Percentiles rank a stretch among this genome's conserved stretches.
Evolutionary conservation across 2,113 vertebrate genomes (phyloP).

Genomic region (Poeciliopsis turrubarensis): DNA sequence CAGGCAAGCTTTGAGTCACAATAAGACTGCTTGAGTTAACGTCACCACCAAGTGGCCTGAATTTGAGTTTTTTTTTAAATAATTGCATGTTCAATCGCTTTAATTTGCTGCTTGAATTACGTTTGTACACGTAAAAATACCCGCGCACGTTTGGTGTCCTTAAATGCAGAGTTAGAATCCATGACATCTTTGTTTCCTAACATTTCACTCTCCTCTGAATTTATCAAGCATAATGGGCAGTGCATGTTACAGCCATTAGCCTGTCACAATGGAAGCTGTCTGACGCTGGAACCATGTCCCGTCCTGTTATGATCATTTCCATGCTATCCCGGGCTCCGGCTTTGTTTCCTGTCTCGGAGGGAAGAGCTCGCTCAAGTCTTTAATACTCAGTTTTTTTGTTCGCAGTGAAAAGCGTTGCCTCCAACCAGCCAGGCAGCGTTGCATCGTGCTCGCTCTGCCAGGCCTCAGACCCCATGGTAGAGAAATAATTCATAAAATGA

Average conservation of each 20-base stretch:
- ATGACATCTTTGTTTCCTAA: conserved; percentile 29
- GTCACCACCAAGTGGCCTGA: not conserved
- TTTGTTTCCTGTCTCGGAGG: conserved; percentile 65
- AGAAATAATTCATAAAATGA: conserved; percentile 67
- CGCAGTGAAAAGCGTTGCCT: conserved; percentile 46
- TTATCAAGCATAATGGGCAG: conserved; percentile 52
- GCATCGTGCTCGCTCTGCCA: conserved; percentile 30
- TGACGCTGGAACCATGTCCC: conserved; percentile 41
- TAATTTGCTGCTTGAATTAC: not conserved
- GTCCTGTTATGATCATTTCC: conserved; percentile 68
- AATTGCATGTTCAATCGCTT: not conserved
- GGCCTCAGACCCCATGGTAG: conserved; percentile 53
- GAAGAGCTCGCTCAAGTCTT: conserved; percentile 55
- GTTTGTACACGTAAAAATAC: not conserved
- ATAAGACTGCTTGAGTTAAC: not conserved
- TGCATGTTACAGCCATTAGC: conserved; percentile 62
- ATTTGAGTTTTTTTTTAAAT: not conserved
- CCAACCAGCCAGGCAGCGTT: conserved; percentile 30
- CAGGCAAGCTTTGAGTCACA: conserved; percentile 1
- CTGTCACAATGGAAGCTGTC: conserved; percentile 58
- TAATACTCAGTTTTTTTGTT: conserved; percentile 62
- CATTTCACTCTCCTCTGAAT: conserved; percentile 35
- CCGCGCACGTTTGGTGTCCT: conserved; percentile 27
- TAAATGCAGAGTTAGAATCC: not conserved
- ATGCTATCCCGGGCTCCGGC: conserved; percentile 51